These are phyloP conservation scores for Fulmarus glacialis DNA, from an alignment of 2,113 vertebrate genomes.

Conservation along the genomic window DNA sequence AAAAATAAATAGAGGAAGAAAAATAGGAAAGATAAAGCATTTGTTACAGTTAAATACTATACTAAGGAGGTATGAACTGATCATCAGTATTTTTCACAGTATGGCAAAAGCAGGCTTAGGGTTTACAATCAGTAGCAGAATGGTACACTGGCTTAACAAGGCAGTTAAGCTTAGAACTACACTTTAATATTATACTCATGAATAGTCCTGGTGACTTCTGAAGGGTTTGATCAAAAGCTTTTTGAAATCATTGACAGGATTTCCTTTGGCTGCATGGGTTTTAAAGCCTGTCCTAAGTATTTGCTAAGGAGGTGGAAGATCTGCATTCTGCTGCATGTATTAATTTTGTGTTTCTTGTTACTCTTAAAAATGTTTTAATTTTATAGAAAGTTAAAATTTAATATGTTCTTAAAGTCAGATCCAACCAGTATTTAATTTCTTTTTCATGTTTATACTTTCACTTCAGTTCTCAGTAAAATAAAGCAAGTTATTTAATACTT, in stretches of 20 bases:
- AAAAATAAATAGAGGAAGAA: neutral
- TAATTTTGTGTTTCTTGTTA: neutral
- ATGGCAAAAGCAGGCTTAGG: neutral
- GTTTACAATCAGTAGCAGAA: neutral
- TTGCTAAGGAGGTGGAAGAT: neutral
- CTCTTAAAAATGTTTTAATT: neutral
- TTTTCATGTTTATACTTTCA: neutral
- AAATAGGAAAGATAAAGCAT: neutral
- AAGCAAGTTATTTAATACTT: neutral
- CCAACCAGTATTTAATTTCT: neutral
- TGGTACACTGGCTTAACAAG: neutral
- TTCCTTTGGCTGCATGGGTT: neutral
- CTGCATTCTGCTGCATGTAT: neutral
- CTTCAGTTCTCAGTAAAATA: neutral
- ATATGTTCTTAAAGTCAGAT: neutral
- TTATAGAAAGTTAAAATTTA: neutral
- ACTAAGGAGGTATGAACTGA: neutral
- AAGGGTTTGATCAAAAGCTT: neutral
- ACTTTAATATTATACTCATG: neutral
- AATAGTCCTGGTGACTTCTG: neutral
- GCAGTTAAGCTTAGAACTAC: neutral
- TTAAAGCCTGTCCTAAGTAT: neutral
- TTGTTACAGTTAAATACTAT: neutral
- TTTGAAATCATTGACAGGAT: neutral
- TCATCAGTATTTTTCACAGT: neutral